Percentiles rank a stretch among this genome's conserved stretches.
Evolutionary conservation across 2,797 vertebrate genomes (phyloP).

Genomic region (Liparis tanakae): DNA sequence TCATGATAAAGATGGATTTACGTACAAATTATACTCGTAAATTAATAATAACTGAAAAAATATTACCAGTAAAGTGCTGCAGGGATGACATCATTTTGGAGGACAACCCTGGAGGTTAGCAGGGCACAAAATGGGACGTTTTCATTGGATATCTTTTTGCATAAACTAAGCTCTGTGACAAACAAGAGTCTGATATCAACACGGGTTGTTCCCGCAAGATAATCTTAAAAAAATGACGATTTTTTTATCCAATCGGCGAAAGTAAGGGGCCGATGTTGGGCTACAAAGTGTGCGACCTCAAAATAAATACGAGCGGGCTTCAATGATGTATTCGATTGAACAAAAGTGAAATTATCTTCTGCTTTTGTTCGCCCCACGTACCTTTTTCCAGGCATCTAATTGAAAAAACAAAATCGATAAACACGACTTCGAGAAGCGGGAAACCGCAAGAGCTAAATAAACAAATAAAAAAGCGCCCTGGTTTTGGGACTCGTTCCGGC

Average conservation of each 20-base stretch:
- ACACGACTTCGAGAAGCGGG: not conserved
- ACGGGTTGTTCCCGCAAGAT: not conserved
- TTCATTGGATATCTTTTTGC: not conserved
- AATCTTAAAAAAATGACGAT: not conserved
- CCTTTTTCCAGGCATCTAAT: not conserved
- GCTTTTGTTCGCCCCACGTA: not conserved
- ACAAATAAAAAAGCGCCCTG: not conserved
- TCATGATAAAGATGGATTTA: not conserved
- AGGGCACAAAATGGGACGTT: not conserved
- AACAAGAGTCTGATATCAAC: too few relatives aligned
- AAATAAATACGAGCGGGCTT: not conserved
- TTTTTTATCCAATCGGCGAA: not conserved
- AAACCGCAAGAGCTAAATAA: not conserved
- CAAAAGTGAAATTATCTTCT: not conserved
- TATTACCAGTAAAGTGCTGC: not conserved
- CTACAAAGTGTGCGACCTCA: not conserved
- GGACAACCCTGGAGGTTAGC: not conserved
- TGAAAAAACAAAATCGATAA: not conserved
- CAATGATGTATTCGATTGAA: not conserved
- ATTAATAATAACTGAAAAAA: not conserved
- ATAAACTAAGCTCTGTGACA: not conserved
- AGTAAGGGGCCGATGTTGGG: not conserved
- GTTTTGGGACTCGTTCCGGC: not conserved
- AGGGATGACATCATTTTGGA: not conserved
- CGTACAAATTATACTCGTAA: not conserved